These are phyloP conservation scores for Lucinisca nassula DNA, from an alignment of 2,888 invertebrate genomes.

Conservation along the genomic window DNA sequence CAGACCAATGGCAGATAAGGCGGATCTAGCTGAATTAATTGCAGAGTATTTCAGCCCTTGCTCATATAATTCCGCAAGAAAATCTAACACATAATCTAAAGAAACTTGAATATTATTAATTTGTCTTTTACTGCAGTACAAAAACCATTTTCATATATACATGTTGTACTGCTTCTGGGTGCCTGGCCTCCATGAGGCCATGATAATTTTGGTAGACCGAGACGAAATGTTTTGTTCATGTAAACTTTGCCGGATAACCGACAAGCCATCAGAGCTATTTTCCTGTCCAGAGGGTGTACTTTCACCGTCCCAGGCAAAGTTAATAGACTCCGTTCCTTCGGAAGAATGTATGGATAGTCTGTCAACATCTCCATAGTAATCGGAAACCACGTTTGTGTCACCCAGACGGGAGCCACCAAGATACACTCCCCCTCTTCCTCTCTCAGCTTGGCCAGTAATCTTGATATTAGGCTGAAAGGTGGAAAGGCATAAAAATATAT, in stretches of 20 bases:
- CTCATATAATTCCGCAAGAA: background rate
- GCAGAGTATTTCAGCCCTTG: too few relatives aligned
- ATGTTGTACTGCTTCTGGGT: slow-evolving; percentile 42
- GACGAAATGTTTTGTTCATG: slow-evolving; percentile 2
- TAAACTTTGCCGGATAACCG: slow-evolving; percentile 27
- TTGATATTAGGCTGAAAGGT: too few relatives aligned
- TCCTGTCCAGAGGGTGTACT: slow-evolving; percentile 3
- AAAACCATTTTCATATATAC: slow-evolving; percentile 31
- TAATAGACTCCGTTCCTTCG: background rate
- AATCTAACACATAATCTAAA: slow-evolving; percentile 23
- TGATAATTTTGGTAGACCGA: background rate
- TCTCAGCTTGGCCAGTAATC: too few relatives aligned
- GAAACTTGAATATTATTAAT: slow-evolving; percentile 29
- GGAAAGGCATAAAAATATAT: too few relatives aligned
- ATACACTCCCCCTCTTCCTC: too few relatives aligned
- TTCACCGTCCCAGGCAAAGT: slow-evolving; percentile 20
- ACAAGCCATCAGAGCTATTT: background rate
- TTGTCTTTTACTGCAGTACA: slow-evolving; percentile 28
- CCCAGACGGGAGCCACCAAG: too few relatives aligned
- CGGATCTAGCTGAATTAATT: slow-evolving; percentile 32
- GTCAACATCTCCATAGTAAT: slow-evolving; percentile 26
- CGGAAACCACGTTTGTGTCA: too few relatives aligned
- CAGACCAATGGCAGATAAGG: slow-evolving; percentile 15
- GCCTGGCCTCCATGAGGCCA: slow-evolving; percentile 35
- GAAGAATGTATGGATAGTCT: slow-evolving; percentile 22